These are phyloP conservation scores for Coregonus suidteri DNA, from an alignment of 2,797 vertebrate species.

Conservation along the genomic window DNA sequence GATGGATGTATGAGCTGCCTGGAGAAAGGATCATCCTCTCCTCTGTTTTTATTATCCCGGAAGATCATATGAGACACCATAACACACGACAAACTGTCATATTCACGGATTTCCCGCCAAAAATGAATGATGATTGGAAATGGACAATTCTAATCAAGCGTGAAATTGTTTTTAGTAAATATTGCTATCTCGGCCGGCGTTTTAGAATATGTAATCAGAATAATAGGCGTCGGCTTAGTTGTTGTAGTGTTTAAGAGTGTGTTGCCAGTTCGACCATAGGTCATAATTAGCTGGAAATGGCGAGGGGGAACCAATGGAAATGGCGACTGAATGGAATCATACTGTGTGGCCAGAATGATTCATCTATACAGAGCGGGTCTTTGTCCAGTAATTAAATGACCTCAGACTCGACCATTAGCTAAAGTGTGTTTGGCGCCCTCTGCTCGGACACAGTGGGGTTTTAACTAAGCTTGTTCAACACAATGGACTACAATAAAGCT, in stretches of 20 bases:
- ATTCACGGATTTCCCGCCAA: slow-evolving; percentile 49
- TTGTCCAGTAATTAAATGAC: slow-evolving; percentile 77
- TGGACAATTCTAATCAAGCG: slow-evolving; percentile 61
- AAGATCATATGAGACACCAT: slow-evolving; percentile 51
- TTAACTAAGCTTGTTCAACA: slow-evolving; percentile 55
- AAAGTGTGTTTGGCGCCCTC: slow-evolving; percentile 43
- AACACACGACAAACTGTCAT: slow-evolving; percentile 60
- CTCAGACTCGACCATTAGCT: slow-evolving; percentile 62
- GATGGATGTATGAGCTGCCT: slow-evolving; percentile 68
- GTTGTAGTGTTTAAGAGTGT: slow-evolving; percentile 70
- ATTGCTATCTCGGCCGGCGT: slow-evolving; percentile 44
- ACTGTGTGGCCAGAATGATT: slow-evolving; percentile 65
- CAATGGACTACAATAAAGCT: slow-evolving; percentile 21
- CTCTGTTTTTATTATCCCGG: slow-evolving; percentile 69
- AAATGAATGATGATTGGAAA: slow-evolving; percentile 50
- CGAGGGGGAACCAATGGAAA: slow-evolving; percentile 35
- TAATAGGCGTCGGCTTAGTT: slow-evolving; percentile 71
- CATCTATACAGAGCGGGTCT: slow-evolving; percentile 39
- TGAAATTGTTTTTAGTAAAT: slow-evolving; percentile 73
- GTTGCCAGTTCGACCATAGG: slow-evolving; percentile 60
- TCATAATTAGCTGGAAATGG: slow-evolving; percentile 72
- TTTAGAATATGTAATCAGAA: slow-evolving; percentile 45
- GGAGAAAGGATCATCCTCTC: slow-evolving; percentile 60
- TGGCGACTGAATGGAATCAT: slow-evolving; percentile 51
- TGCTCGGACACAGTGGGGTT: slow-evolving; percentile 49